Base-by-base conservation (phyloP, 2,113 vertebrate species). In the Pteruthius melanotis region DNA sequence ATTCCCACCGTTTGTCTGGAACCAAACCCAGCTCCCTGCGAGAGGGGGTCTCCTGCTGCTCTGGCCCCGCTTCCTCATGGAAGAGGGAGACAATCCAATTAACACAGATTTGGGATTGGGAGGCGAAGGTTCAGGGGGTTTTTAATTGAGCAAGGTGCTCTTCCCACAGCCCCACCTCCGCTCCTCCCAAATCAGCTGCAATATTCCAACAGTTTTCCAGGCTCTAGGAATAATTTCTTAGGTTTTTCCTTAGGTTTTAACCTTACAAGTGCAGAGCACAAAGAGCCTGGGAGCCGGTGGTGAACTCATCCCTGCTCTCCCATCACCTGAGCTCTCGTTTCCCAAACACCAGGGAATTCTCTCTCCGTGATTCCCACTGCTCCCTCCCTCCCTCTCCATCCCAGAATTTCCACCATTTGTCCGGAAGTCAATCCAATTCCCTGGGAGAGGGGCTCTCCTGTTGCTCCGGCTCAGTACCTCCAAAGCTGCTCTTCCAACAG, bases 1-100 rank as follows among this genome's bases (percentile, higher is more conserved):
- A 37, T 45, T 69, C 86, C 89, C 93, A 86, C 4, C n/a, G 0
- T 1, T 23, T 4, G 1, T 27, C 40, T 17, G 35, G 26, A 63
- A 35, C 3, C 0, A 8, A 44, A 35, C 0, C 59, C 7, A 10
- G 1, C 2, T 28, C 42, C 74, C 49, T 21, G 28, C 37, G 40
- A 74, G 10, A 57, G 9, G 30, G 45, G 42, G 8, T 69, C 61
- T 37, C 22, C 93, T 15, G 42, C 18, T 74, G 33, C 74, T 47
- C 52, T 4, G 2, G 16, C 5, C 4, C 63, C 10, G 40, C 8
- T n/a, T 26, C 63, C 45, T 7, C 7, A 12, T 1, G 40, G 26
- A 14, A n/a, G 13, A 35, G 56, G 56, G 21, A 57, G 13, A 15
- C 21, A 22, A 35, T 7, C 13, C 56, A 57, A 7, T 35, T 15